Conservation (phyloP, 2,113 vertebrate genomes). For the Gymnobelideus leadbeateri region DNA sequence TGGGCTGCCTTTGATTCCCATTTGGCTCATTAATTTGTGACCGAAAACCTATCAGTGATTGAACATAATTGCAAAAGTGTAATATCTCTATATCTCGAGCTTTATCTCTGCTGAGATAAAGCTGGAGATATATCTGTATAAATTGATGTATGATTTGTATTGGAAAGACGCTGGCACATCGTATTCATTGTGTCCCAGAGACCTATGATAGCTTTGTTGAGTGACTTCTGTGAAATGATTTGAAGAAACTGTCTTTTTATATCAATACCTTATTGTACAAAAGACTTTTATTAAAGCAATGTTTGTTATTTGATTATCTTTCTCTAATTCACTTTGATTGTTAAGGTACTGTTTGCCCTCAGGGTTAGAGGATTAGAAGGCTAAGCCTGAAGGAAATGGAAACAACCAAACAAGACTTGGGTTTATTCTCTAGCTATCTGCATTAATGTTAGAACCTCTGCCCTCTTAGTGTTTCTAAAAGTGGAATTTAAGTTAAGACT, state of each 20-base stretch:
- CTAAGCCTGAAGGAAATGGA: constrained; percentile 73
- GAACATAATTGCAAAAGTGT: constrained; percentile 83
- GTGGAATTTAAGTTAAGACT: constrained; percentile 42
- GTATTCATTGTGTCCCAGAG: constrained; percentile 76
- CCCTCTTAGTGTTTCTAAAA: constrained; percentile 59
- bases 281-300: constrained; percentile 82
- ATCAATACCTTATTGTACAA: constrained; percentile 80
- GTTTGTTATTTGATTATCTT: constrained; percentile 81
- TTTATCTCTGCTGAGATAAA: background rate
- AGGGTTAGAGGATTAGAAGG: constrained; percentile 78
- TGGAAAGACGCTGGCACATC: constrained; percentile 82
- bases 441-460: constrained; percentile 67
- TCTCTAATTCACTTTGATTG: constrained; percentile 61
- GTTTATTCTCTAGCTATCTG: constrained; percentile 70
- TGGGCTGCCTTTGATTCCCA: constrained; percentile 85
- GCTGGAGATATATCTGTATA: constrained; percentile 82
- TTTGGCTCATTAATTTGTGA: constrained; percentile 82
- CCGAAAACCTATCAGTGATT: constrained; percentile 82
- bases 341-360: constrained; percentile 77
- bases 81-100: constrained; percentile 48
- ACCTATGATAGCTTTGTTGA: constrained; percentile 82
- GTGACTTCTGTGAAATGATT: constrained; percentile 82
- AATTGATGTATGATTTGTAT: constrained; percentile 84
- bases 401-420: background rate
- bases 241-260: constrained; percentile 84